These are phyloP conservation scores for Hydrochoerus hydrochaeris DNA, from an alignment of 2,113 vertebrate species.

Conservation along the genomic window DNA sequence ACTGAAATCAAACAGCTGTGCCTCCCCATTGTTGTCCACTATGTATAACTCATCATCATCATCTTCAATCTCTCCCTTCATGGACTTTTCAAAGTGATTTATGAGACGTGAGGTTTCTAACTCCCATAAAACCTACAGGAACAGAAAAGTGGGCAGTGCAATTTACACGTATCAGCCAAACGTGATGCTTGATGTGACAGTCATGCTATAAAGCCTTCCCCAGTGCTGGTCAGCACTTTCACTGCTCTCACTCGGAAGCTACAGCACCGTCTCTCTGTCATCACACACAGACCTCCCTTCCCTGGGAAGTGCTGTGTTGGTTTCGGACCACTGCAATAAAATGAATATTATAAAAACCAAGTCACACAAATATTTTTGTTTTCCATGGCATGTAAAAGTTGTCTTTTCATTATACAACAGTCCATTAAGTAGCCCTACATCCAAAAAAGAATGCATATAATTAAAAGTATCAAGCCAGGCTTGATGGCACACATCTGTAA, in stretches of 20 bases:
- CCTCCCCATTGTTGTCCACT: constrained; percentile 86
- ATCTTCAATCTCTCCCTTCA: constrained; percentile 81
- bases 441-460: neutral
- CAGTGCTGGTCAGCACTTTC: neutral
- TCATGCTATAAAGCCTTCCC: neutral
- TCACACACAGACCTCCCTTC: neutral
- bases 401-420: neutral
- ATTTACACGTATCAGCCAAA: constrained; percentile 25
- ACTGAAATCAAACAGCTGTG: constrained; percentile 80
- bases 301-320: no score
- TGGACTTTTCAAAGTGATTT: constrained; percentile 85
- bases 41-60: constrained; percentile 89
- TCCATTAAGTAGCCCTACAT: neutral
- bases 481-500: neutral
- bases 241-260: neutral
- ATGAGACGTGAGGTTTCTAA: constrained; percentile 90
- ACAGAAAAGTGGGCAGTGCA: neutral
- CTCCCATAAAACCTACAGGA: constrained; percentile 87
- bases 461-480: neutral
- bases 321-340: neutral
- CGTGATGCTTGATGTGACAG: neutral
- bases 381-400: neutral
- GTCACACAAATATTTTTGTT: neutral
- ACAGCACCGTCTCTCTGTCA: no score
- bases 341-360: neutral